Base-by-base conservation (phyloP, 2,113 vertebrate species). In the Callospermophilus lateralis region DNA sequence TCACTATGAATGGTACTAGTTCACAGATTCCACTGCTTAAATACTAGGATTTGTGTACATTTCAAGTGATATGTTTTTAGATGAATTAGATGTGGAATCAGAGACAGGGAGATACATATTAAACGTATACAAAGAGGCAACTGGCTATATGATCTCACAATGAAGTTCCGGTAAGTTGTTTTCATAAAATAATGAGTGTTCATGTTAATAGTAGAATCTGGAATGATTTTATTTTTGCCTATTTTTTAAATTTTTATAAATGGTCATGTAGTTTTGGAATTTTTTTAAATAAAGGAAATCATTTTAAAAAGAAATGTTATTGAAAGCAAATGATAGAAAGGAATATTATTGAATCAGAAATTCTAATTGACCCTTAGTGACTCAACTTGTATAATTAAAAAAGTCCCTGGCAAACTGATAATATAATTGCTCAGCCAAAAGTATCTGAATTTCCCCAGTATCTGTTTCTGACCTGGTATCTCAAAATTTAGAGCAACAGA, bases 101-200 rank as follows among this genome's bases (percentile, higher is more conserved):
- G 53, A 73, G 5, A 51, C 11, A 9, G 20, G n/a, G 26, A 34
- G 28, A 77, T n/a, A n/a, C 15, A 22, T 9, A 17, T 20, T 81
- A 63, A 80, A 22, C 3, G 83, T 86, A 42, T n/a, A 73, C 37
- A 55, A 45, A 89, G 45, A 55, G 28, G 65, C 16, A 79, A 26
- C 17, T 68, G 58, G 4, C 32, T 58, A 13, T 32, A 55, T 39
- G 30, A 15, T 80, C 12, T 88, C 68, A 92, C 74, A 42, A 74
- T 24, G 48, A 26, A 51, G 24, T 87, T 68, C 45, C 67, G 17
- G 11, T 89, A 45, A 45, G 53, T 22, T 17, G 39, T 39, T 39
- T 61, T 81, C 55, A 81, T 67, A 84, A 84, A 96, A 89, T 85
- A 87, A 51, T 42, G 89, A 81, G 12, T 70, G 42, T 72, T 94